phyloP scores from a whole-genome alignment of 2,797 vertebrate genomes.

The Xiphophorus birchmanni region DNA sequence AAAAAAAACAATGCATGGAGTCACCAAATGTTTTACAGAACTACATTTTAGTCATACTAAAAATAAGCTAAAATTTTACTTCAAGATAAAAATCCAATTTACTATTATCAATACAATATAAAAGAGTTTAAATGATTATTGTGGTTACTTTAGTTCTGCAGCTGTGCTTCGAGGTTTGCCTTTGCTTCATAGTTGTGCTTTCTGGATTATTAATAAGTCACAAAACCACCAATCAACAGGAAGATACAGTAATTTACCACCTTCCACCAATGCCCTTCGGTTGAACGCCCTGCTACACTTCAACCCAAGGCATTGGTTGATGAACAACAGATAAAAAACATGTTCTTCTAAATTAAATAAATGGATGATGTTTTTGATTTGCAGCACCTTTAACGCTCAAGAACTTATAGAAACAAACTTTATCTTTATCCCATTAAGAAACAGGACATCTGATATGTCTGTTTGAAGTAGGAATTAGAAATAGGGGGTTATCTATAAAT shows the following conservation, averaged over 20 bases:
- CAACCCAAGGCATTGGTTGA: not conserved
- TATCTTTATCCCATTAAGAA: not conserved
- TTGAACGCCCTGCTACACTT: too few species aligned
- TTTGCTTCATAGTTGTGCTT: not conserved
- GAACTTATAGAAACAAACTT: not conserved
- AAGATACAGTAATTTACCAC: not conserved
- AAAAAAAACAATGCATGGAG: not conserved
- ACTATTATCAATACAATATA: not conserved
- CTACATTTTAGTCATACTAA: not conserved
- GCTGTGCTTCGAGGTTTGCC: not conserved
- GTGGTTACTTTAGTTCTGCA: not conserved
- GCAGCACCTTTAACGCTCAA: not conserved
- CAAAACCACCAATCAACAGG: not conserved
- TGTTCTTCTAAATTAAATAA: not conserved
- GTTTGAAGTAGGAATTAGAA: not conserved
- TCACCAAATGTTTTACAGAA: not conserved
- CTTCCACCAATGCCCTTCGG: not conserved
- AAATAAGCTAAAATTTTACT: not conserved
- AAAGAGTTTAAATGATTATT: not conserved
- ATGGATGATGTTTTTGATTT: too few species aligned
- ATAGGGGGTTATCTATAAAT: not conserved
- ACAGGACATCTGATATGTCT: not conserved
- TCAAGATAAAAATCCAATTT: not conserved
- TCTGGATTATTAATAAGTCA: not conserved
- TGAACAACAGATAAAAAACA: not conserved